Percentiles rank a stretch among this genome's conserved stretches.
Evolutionary conservation across 1,140 invertebrate genomes (phyloP).

Genomic region (Scylla paramamosain): DNA sequence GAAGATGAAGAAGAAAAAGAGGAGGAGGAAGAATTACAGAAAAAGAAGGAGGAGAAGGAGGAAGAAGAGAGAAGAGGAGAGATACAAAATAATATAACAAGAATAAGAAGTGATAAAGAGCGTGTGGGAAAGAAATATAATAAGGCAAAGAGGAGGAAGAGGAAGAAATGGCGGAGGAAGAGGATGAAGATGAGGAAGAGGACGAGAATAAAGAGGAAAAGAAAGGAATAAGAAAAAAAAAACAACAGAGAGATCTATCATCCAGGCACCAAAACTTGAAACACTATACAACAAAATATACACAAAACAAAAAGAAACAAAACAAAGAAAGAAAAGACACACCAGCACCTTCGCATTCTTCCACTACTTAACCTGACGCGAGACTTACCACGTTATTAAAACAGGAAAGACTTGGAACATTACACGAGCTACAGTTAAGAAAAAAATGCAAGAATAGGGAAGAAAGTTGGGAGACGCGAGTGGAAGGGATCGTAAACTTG

Average conservation of each 20-base stretch:
- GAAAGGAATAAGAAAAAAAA: neutral
- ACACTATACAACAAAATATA: too few relatives aligned
- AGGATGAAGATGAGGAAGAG: neutral
- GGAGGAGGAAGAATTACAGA: too few relatives aligned
- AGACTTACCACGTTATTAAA: neutral
- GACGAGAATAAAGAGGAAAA: neutral
- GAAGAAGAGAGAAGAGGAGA: neutral
- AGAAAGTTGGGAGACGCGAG: slow-evolving; percentile 5
- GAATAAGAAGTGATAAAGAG: neutral
- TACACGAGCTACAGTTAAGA: neutral
- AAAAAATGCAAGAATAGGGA: neutral
- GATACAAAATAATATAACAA: too few relatives aligned
- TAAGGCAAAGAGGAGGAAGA: neutral
- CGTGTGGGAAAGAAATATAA: neutral
- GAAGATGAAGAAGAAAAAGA: neutral
- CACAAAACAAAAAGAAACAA: too few relatives aligned
- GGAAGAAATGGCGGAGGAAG: neutral
- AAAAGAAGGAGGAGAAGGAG: neutral
- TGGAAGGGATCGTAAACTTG: neutral
- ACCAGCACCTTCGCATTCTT: too few relatives aligned
- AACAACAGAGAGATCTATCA: too few relatives aligned
- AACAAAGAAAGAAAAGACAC: too few relatives aligned
- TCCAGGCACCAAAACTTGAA: too few relatives aligned
- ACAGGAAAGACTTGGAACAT: neutral
- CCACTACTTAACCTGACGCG: neutral